These are phyloP conservation scores for Proales similis DNA, from an alignment of 1,140 invertebrate genomes.

Conservation along the genomic window DNA sequence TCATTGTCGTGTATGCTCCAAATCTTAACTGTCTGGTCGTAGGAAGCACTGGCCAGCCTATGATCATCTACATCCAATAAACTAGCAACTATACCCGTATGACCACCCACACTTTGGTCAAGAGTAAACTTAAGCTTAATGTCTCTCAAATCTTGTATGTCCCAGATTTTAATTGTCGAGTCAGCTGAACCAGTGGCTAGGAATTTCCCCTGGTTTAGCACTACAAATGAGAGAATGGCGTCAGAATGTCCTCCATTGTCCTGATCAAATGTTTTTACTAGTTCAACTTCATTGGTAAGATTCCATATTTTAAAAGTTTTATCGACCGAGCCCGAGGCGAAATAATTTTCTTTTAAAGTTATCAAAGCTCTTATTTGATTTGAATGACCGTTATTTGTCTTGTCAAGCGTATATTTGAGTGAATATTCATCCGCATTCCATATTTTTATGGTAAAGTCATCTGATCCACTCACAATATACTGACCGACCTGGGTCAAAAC, in stretches of 20 bases:
- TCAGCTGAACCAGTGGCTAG: conserved; percentile 91
- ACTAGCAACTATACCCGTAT: neutral
- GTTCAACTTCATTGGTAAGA: conserved; percentile 72
- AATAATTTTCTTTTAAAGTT: conserved; percentile 82
- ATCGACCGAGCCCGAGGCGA: conserved; percentile 97
- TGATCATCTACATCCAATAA: neutral
- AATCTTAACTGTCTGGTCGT: conserved; percentile 3
- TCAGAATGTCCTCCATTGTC: conserved; percentile 20
- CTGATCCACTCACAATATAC: conserved; percentile 87
- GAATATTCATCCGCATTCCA: conserved; percentile 84
- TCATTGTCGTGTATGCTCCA: conserved; percentile 6
- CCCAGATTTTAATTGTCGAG: conserved; percentile 79
- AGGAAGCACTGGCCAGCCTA: neutral
- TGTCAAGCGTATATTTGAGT: conserved; percentile 78
- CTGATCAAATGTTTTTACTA: conserved; percentile 37
- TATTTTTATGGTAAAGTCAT: conserved; percentile 91
- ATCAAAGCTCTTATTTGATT: conserved; percentile 82
- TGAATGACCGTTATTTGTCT: conserved; percentile 85
- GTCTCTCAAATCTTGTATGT: conserved; percentile 40
- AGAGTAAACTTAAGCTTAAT: conserved; percentile 6
- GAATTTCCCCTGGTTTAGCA: conserved; percentile 86
- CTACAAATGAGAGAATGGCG: conserved; percentile 36
- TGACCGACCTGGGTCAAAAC: conserved; percentile 47
- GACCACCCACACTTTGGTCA: conserved; percentile 8
- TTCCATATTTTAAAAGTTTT: conserved; percentile 96